Conservation (phyloP, 1,140 invertebrate species). For the Anoplophora glabripennis region DNA sequence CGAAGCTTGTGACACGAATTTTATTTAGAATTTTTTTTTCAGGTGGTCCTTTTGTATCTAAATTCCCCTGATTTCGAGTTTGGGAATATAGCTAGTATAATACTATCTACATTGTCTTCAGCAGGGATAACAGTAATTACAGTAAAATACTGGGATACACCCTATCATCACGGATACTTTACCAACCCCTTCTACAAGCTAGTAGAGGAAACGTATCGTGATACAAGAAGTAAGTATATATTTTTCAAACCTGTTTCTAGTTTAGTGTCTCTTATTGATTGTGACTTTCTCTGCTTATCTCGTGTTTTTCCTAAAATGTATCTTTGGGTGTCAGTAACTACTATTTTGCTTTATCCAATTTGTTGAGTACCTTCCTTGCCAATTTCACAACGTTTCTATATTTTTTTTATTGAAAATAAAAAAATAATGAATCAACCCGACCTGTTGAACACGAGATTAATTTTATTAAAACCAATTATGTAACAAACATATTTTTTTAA, state of each 20-base stretch:
- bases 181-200: constrained; percentile 79
- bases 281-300: too few relatives aligned
- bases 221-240: constrained; percentile 73
- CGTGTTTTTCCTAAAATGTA: too few relatives aligned
- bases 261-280: too few relatives aligned
- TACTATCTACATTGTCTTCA: constrained; percentile 62
- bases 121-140: constrained; percentile 68
- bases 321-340: too few relatives aligned
- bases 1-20: too few relatives aligned
- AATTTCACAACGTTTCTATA: not conserved
- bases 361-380: too few relatives aligned
- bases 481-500: too few relatives aligned
- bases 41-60: constrained; percentile 74
- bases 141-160: constrained; percentile 67
- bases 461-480: too few relatives aligned
- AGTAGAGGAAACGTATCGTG: constrained; percentile 70
- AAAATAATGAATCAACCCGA: too few relatives aligned
- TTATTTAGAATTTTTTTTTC: constrained; percentile 16
- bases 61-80: constrained; percentile 67
- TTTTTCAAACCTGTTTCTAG: too few relatives aligned
- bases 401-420: not conserved
- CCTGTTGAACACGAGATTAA: too few relatives aligned
- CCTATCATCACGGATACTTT: constrained; percentile 73
- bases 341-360: too few relatives aligned
- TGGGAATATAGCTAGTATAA: constrained; percentile 68